Evolutionary conservation across 2,113 vertebrate genomes (phyloP).

Genomic region (Bufo gargarizans): DNA sequence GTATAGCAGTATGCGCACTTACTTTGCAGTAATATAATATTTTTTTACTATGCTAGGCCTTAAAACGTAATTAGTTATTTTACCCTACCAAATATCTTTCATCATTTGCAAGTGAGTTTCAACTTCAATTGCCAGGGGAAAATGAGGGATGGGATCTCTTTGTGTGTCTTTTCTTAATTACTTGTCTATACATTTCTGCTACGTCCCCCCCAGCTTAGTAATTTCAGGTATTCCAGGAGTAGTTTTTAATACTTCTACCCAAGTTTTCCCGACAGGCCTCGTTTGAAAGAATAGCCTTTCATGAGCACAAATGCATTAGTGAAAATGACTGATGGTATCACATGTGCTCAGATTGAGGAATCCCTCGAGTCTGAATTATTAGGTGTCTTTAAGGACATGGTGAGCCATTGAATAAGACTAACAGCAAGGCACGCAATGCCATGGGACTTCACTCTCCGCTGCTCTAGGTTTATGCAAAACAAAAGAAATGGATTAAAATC

Average conservation of each 20-base stretch:
- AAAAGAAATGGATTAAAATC: conserved; percentile 18
- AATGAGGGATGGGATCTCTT: conserved; percentile 11
- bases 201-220: conserved; percentile 26
- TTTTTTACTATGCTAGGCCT: not conserved
- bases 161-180: conserved; percentile 36
- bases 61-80: conserved; percentile 41
- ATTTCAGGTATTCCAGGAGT: conserved; percentile 26
- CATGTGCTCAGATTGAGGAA: conserved; percentile 10
- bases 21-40: not conserved
- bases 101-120: conserved; percentile 26
- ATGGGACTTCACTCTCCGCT: conserved; percentile 16
- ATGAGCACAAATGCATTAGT: conserved; percentile 20
- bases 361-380: conserved; percentile 37
- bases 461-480: conserved; percentile 46
- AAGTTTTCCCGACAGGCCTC: not conserved
- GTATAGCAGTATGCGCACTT: not conserved
- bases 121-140: conserved; percentile 22
- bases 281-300: conserved; percentile 41
- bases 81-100: conserved; percentile 44
- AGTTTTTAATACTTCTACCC: conserved; percentile 13
- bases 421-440: not conserved
- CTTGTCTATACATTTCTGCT: conserved; percentile 23
- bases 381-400: conserved; percentile 35
- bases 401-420: conserved; percentile 5
- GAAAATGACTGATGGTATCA: conserved; percentile 37